These are phyloP conservation scores for Spodoptera frugiperda DNA, from an alignment of 1,140 invertebrate species.

Conservation along the genomic window DNA sequence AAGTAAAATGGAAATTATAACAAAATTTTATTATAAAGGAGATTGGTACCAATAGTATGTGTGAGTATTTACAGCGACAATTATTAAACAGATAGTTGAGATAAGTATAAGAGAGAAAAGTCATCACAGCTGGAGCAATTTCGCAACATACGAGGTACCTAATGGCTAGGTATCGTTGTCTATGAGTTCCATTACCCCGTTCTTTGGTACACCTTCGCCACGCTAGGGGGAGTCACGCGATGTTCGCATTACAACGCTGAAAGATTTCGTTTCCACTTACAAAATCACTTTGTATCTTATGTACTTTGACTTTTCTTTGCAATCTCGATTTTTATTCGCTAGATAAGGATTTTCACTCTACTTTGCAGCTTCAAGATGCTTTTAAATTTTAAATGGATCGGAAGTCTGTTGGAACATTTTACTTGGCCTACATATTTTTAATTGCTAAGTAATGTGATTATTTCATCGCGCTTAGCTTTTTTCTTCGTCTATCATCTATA, in stretches of 20 bases:
- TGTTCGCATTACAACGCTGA: slow-evolving; percentile 69
- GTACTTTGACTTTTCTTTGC: slow-evolving; percentile 61
- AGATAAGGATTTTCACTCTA: slow-evolving; percentile 30
- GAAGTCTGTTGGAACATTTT: slow-evolving; percentile 14
- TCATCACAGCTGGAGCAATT: slow-evolving; percentile 12
- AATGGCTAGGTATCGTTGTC: slow-evolving; percentile 38
- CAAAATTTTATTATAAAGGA: too few relatives aligned
- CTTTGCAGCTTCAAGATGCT: slow-evolving; percentile 28
- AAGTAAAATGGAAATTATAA: too few relatives aligned
- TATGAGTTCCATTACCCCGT: slow-evolving; percentile 54
- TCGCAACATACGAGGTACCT: slow-evolving; percentile 21
- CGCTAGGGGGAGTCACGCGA: slow-evolving; percentile 71
- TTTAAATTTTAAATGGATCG: slow-evolving; percentile 36
- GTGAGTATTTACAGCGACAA: too few relatives aligned
- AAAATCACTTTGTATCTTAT: slow-evolving; percentile 74
- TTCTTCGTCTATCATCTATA: background rate
- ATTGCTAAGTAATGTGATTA: slow-evolving; percentile 25
- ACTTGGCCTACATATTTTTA: slow-evolving; percentile 34
- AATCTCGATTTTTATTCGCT: slow-evolving; percentile 49
- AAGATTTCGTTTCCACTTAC: slow-evolving; percentile 77
- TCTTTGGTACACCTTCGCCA: slow-evolving; percentile 57
- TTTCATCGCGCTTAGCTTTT: background rate
- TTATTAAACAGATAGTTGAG: too few relatives aligned
- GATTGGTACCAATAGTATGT: too few relatives aligned
- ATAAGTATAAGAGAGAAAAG: background rate